These are phyloP conservation scores for Sebastes ruberrimus DNA, from an alignment of 2,797 vertebrate genomes.

Conservation along the genomic window DNA sequence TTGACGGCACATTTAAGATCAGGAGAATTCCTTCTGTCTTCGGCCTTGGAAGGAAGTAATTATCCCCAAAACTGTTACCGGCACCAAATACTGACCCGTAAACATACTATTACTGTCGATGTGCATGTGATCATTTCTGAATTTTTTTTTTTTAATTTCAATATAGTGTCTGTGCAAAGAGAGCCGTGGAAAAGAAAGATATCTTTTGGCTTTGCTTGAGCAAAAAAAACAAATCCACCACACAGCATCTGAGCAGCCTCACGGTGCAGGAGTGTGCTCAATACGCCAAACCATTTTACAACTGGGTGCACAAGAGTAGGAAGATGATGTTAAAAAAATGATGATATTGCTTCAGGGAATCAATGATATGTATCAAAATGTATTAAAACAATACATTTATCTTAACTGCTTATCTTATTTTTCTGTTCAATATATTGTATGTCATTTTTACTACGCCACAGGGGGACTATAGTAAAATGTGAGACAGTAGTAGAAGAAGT, in stretches of 20 bases:
- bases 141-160: neutral
- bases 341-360: neutral
- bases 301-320: neutral
- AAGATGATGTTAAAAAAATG: neutral
- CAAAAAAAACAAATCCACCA: neutral
- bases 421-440: neutral
- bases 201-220: neutral
- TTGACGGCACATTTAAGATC: slow-evolving; percentile 3
- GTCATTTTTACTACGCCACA: neutral
- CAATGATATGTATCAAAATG: neutral
- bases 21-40: neutral
- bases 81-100: neutral
- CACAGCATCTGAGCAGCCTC: no score
- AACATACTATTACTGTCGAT: neutral
- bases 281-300: neutral
- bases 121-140: neutral
- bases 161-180: neutral
- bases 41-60: neutral
- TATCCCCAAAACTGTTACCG: slow-evolving; percentile 28
- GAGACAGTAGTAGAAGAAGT: neutral
- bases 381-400: neutral
- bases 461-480: neutral
- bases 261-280: neutral
- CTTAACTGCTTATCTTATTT: no score
- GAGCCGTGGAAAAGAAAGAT: neutral